phyloP scores from a whole-genome alignment of 2,797 vertebrate genomes.

The Gastrophryne carolinensis region DNA sequence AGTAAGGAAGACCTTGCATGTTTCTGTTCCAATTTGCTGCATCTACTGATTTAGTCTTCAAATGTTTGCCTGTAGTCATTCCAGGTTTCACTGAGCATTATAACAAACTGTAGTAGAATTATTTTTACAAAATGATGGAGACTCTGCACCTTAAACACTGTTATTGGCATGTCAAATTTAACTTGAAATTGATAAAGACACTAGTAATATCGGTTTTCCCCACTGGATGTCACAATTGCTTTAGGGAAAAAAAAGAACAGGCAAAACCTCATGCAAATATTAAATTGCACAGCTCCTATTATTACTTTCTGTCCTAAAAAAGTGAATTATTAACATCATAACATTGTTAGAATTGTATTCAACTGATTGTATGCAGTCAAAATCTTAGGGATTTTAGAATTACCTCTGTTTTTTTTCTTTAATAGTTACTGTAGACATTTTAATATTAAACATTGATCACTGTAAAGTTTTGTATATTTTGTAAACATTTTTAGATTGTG shows the following conservation, averaged over 20 bases:
- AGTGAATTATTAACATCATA: background rate
- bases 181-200: too few species aligned
- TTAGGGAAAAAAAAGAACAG: background rate
- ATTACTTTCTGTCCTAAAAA: background rate
- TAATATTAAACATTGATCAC: conserved; percentile 79
- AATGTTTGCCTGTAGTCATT: too few species aligned
- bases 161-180: background rate
- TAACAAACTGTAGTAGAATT: too few species aligned
- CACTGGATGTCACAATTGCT: conserved; percentile 30
- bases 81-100: too few species aligned
- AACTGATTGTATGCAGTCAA: conserved; percentile 41
- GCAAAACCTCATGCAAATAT: conserved; percentile 10
- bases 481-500: conserved; percentile 67
- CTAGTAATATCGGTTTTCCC: conserved; percentile 6
- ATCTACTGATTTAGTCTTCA: too few species aligned
- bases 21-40: too few species aligned
- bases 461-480: conserved; percentile 86
- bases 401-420: conserved; percentile 53
- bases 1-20: too few species aligned
- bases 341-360: conserved; percentile 14
- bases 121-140: background rate
- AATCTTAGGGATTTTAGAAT: conserved; percentile 42
- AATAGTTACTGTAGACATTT: conserved; percentile 74
- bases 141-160: background rate
- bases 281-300: conserved; percentile 36